Conservation (phyloP, 2,797 vertebrate species). For the Protosalanx chinensis region DNA sequence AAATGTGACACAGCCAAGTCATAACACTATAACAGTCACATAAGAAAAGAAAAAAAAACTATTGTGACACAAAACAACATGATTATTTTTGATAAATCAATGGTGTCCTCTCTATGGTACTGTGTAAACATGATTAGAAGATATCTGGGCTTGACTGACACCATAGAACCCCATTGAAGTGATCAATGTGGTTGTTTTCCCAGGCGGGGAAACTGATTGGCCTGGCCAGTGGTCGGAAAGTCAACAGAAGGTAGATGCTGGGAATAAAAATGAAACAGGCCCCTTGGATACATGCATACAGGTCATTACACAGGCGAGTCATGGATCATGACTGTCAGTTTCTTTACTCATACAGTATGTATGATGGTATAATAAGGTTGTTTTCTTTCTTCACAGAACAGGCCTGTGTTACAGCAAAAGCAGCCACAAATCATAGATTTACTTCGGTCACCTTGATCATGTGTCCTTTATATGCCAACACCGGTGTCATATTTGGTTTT, state of each 20-base stretch:
- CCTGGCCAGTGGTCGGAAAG: slow-evolving; percentile 4
- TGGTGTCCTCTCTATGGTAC: not conserved
- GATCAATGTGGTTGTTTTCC: slow-evolving; percentile 12
- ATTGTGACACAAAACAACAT: not conserved
- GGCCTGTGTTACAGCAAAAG: not conserved
- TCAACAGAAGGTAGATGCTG: slow-evolving; percentile 7
- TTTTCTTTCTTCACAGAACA: not conserved
- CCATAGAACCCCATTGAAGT: not conserved
- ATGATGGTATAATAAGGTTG: not conserved
- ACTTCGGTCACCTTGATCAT: not conserved
- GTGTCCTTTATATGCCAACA: not conserved
- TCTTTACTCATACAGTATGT: not conserved
- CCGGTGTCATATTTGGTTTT: not conserved
- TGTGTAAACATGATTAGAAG: not conserved
- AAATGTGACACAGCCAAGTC: not conserved
- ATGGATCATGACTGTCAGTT: not conserved
- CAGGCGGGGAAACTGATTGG: not conserved
- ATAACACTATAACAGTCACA: not conserved
- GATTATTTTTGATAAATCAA: slow-evolving; percentile 6
- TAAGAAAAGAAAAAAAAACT: not conserved
- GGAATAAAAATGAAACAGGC: slow-evolving; percentile 10
- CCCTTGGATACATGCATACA: slow-evolving; percentile 2
- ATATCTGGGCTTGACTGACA: slow-evolving; percentile 3
- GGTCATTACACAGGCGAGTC: slow-evolving; percentile 4
- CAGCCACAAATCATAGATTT: not conserved